phyloP scores from a whole-genome alignment of 2,888 invertebrate species.

The Auanema freiburgensis region DNA sequence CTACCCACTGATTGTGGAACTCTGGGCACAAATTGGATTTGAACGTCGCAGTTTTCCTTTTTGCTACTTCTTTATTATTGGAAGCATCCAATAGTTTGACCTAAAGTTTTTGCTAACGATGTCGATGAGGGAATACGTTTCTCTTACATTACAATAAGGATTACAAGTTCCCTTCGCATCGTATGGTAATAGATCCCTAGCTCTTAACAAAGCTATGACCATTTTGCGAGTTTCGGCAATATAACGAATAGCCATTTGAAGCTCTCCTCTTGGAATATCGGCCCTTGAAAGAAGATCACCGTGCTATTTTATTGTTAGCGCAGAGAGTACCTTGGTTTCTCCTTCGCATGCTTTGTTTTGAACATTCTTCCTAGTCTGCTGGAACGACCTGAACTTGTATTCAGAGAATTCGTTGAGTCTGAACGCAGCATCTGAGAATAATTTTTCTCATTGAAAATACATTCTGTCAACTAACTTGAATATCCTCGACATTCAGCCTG shows the following conservation, averaged over 20 bases:
- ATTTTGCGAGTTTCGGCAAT: conserved; percentile 33
- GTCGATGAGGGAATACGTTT: conserved; percentile 17
- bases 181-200: conserved; percentile 31
- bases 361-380: conserved; percentile 41
- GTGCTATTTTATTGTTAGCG: too few species aligned
- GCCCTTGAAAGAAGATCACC: conserved; percentile 32
- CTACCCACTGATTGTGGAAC: conserved; percentile 55
- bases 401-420: conserved; percentile 33
- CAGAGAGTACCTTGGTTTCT: conserved; percentile 1
- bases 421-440: conserved; percentile 36
- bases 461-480: conserved; percentile 21
- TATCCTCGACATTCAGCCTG: conserved; percentile 30
- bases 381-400: conserved; percentile 19
- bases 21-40: conserved; percentile 45
- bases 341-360: conserved; percentile 20
- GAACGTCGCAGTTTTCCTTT: conserved; percentile 47
- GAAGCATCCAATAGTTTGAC: conserved; percentile 47
- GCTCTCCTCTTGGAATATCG: conserved; percentile 42
- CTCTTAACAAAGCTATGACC: conserved; percentile 27
- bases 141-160: conserved; percentile 30
- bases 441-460: background rate
- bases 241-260: conserved; percentile 42
- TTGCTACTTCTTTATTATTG: conserved; percentile 40
- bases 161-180: conserved; percentile 41
- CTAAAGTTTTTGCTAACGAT: conserved; percentile 41